phyloP scores from a whole-genome alignment of 2,888 invertebrate genomes.

The Ypsolopha scabrella region DNA sequence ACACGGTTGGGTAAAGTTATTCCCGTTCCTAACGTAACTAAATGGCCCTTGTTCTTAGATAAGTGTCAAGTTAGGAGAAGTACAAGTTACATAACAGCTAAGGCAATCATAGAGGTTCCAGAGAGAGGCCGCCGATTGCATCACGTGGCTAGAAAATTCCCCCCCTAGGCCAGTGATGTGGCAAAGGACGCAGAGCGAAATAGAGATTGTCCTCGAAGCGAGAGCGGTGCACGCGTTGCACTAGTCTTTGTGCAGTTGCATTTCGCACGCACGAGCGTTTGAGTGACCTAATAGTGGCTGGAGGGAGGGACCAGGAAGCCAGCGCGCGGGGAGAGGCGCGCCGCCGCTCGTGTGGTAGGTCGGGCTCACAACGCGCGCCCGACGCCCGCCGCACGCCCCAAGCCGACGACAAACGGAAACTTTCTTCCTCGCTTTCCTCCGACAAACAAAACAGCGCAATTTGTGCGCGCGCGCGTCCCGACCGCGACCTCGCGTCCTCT shows the following conservation, averaged over 20 bases:
- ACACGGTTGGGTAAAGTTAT: no score
- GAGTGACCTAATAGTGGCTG: slow-evolving; percentile 68
- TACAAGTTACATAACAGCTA: neutral
- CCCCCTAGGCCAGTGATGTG: slow-evolving; percentile 52
- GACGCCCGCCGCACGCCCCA: slow-evolving; percentile 41
- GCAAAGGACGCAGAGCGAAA: slow-evolving; percentile 67
- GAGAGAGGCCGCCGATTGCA: slow-evolving; percentile 32
- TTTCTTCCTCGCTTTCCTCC: slow-evolving; percentile 40
- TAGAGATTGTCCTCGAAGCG: slow-evolving; percentile 71
- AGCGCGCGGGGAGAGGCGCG: slow-evolving; percentile 42
- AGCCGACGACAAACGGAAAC: slow-evolving; percentile 40
- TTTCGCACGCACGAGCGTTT: slow-evolving; percentile 63
- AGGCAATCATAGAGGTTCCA: neutral
- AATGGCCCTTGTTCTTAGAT: neutral
- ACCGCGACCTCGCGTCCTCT: neutral
- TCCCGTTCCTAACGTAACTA: no score
- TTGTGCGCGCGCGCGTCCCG: slow-evolving; percentile 22
- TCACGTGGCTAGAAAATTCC: slow-evolving; percentile 67
- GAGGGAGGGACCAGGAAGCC: slow-evolving; percentile 67
- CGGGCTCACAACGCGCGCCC: slow-evolving; percentile 64
- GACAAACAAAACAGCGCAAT: slow-evolving; percentile 10
- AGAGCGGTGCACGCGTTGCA: slow-evolving; percentile 69
- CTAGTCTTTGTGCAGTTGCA: slow-evolving; percentile 66
- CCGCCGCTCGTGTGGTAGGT: slow-evolving; percentile 62
- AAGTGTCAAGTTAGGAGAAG: no score